Evolutionary conservation across 2,797 vertebrate species (phyloP), one percentile per base, ranked within the genome.

Genomic region (Chlorospingus semifuscus): DNA sequence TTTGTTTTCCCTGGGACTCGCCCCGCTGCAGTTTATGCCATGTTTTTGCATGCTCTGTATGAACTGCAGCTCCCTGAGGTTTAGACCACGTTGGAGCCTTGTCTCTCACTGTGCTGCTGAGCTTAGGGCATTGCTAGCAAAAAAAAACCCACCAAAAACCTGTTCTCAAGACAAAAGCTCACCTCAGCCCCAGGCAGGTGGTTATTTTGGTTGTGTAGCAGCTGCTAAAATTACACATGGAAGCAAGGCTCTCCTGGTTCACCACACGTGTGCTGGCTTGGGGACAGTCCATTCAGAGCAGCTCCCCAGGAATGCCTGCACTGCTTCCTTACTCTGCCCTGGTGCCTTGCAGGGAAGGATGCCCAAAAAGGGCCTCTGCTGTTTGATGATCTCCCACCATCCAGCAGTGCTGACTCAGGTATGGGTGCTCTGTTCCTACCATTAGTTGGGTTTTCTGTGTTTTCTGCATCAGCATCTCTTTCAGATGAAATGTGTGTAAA

Each of bases 281-380:
- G 41, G 32, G 37, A 2, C 8, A 32, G 34, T 12, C 37, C 29
- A 57, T 57, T 36, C 23, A 9, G 52, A 50, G n/a, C 56, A 53
- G 1, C 41, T 1, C 8, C 30, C 21, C 16, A 20, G 7, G 18
- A 23, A 10, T 7, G 11, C 60, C 30, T 79, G 57, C 23, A 5
- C 0, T 3, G 1, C 3, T 16, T 61, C 71, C 61, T 96, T 30
- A 97, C 75, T 70, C 27, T 87, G 50, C 60, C 60, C 44, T 91
- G 65, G 64, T 96, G n/a, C 95, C 68, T 98, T 97, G 60, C 84
- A 98, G 98, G 97, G 64, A 95, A 96, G 18, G 98, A 97, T 42
- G n/a, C 86, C 21, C 96, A 86, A 83, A 93, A 82, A 17, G 94
- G 91, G 75, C 24, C 97, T 47, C 77, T 97, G 71, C 97, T 97